Percentiles rank a stretch among this genome's conserved stretches.
Evolutionary conservation across 2,797 vertebrate species (phyloP).

Genomic region (Platyrinchus mystaceus): DNA sequence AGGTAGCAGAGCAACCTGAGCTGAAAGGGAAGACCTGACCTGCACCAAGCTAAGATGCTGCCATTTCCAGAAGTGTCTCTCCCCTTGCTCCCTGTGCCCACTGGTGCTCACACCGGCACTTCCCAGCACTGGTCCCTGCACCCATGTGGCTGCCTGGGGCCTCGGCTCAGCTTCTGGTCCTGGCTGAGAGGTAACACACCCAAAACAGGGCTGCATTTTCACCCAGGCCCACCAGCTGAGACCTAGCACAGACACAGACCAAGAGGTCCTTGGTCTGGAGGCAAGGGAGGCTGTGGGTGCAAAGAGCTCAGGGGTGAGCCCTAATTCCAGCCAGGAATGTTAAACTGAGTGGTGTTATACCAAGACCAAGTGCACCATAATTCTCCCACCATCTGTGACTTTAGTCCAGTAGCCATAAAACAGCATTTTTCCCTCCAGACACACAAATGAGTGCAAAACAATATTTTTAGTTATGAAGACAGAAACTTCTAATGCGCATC

Average conservation of each 20-base stretch:
- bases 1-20: background rate
- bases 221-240: background rate
- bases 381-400: background rate
- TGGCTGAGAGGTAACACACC: background rate
- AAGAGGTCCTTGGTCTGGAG: background rate
- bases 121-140: rapidly evolving
- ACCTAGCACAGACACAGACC: background rate
- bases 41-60: background rate
- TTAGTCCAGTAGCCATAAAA: background rate
- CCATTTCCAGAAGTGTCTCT: background rate
- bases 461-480: background rate
- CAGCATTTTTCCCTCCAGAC: background rate
- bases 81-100: background rate
- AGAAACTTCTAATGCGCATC: background rate
- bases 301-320: background rate
- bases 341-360: background rate
- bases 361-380: background rate
- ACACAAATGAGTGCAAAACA: background rate
- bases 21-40: background rate
- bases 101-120: rapidly evolving
- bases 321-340: background rate
- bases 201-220: background rate
- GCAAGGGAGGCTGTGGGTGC: background rate
- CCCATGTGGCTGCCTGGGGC: rapidly evolving
- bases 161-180: background rate